Evolutionary conservation across 2,797 vertebrate genomes (phyloP).

Genomic region (Argentina silus): DNA sequence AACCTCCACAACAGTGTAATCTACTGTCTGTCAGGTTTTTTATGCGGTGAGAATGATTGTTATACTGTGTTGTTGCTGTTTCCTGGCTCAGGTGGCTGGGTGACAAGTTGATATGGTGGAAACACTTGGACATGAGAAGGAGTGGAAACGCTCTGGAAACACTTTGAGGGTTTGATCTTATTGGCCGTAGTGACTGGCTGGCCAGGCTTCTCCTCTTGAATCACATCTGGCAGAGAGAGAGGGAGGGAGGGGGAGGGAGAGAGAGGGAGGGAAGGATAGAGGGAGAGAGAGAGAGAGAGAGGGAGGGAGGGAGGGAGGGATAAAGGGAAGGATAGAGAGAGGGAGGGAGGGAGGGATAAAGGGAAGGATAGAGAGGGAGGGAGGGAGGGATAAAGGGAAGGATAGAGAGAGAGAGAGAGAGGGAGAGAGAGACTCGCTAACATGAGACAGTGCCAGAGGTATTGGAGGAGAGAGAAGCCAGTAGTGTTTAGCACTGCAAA

Average conservation of each 20-base stretch:
- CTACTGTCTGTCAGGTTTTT: no score
- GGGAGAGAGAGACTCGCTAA: background rate
- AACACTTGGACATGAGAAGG: background rate
- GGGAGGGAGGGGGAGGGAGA: background rate
- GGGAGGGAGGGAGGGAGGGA: background rate
- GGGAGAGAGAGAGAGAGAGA: background rate
- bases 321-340: background rate
- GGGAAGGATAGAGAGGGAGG: no score
- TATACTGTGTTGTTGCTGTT: no score
- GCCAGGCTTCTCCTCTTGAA: background rate
- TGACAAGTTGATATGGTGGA: background rate
- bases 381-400: background rate
- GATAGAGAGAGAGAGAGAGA: background rate
- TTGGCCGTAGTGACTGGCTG: background rate
- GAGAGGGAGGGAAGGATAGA: background rate
- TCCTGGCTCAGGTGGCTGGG: background rate
- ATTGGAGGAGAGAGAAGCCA: constrained; percentile 13
- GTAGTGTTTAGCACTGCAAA: background rate
- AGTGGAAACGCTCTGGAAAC: background rate
- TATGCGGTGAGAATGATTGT: no score
- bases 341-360: background rate
- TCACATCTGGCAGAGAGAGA: background rate
- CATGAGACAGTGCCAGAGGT: constrained; percentile 11
- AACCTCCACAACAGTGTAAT: no score
- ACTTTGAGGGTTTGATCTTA: background rate